Conservation (phyloP, 2,113 vertebrate genomes). For the Catharus fuscescens region DNA sequence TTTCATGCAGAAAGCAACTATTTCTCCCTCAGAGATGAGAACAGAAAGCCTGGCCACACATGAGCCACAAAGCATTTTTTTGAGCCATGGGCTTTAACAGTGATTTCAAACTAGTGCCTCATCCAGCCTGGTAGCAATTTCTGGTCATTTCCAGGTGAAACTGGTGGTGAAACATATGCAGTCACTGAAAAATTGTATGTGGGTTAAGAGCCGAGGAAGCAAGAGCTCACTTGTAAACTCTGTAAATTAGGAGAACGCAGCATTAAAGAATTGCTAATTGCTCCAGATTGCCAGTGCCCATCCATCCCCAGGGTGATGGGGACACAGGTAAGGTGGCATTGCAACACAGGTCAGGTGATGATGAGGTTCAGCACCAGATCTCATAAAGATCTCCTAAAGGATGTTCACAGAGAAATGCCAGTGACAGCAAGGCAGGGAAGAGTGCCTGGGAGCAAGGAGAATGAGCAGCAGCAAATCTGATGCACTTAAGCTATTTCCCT, state of each 20-base stretch:
- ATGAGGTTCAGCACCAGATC: neutral
- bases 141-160: neutral
- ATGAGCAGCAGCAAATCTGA: neutral
- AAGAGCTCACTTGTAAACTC: neutral
- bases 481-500: neutral
- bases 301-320: accelerated
- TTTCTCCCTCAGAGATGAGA: neutral
- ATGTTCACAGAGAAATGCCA: neutral
- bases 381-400: neutral
- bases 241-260: neutral
- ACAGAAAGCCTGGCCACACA: neutral
- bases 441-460: neutral
- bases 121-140: neutral
- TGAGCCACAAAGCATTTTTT: neutral
- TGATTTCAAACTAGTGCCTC: neutral
- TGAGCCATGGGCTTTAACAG: neutral
- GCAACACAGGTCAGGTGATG: neutral
- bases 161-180: neutral
- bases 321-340: neutral
- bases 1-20: neutral
- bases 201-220: neutral
- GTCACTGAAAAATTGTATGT: neutral
- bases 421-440: neutral
- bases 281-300: neutral
- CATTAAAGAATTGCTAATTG: neutral